A percentile compares a stretch with the other conserved stretches of the same genome.
Conservation (phyloP, 2,797 vertebrate genomes). For the Sardinella longiceps region DNA sequence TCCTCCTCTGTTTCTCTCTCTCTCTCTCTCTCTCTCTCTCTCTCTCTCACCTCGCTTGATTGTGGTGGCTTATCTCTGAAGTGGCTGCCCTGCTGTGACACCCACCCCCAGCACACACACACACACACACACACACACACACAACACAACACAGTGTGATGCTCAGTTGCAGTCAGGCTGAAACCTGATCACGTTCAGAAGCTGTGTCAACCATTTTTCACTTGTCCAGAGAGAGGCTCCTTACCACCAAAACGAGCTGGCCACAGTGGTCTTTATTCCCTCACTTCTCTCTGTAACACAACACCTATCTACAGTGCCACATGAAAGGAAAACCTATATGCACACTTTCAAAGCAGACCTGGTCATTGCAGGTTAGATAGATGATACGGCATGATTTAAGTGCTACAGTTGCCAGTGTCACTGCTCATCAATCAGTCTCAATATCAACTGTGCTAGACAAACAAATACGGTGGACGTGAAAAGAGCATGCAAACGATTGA, state of each 20-base stretch:
- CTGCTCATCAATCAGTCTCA: conserved; percentile 46
- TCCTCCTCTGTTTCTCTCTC: conserved; percentile 18
- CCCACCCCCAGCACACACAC: conserved; percentile 18
- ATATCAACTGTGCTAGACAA: neutral
- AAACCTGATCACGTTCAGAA: conserved; percentile 53
- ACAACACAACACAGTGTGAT: conserved; percentile 12
- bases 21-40: conserved; percentile 29
- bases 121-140: conserved; percentile 7
- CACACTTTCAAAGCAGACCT: conserved; percentile 24
- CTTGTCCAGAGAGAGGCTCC: conserved; percentile 18
- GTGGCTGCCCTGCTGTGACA: conserved; percentile 41
- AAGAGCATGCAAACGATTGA: neutral
- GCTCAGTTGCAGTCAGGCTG: conserved; percentile 32
- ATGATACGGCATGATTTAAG: conserved; percentile 53
- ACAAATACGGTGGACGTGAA: neutral
- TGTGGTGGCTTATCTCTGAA: conserved; percentile 46
- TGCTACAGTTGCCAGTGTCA: conserved; percentile 39
- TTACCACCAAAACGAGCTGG: conserved; percentile 42
- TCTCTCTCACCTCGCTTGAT: conserved; percentile 37
- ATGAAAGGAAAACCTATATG: conserved; percentile 64
- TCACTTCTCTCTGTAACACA: conserved; percentile 51
- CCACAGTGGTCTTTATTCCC: conserved; percentile 50
- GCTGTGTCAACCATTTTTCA: conserved; percentile 43
- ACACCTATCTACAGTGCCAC: conserved; percentile 54
- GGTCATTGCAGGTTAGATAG: conserved; percentile 40